A percentile compares a stretch with the other conserved stretches of the same genome.
Conservation (phyloP, 2,888 invertebrate genomes). For the Aleiodes testaceus region DNA sequence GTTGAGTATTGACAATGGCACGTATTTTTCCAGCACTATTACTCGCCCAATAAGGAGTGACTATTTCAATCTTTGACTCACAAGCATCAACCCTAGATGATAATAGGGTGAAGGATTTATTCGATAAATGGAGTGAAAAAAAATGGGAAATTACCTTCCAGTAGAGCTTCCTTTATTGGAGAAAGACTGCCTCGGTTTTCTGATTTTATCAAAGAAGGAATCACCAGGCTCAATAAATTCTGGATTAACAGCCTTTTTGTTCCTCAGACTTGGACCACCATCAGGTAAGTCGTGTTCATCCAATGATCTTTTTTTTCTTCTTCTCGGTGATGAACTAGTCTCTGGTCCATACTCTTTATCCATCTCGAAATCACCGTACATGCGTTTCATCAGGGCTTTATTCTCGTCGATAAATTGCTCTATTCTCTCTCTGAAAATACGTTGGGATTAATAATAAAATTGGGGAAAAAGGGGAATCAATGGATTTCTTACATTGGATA, state of each 20-base stretch:
- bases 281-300: conserved; percentile 62
- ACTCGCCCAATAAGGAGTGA: conserved; percentile 95
- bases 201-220: conserved; percentile 75
- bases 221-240: conserved; percentile 72
- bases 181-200: conserved; percentile 76
- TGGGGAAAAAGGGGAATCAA: background rate
- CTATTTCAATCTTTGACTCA: conserved; percentile 93
- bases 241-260: conserved; percentile 60
- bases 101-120: background rate
- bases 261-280: conserved; percentile 61
- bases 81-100: conserved; percentile 85
- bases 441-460: background rate
- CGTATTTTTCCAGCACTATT: conserved; percentile 93
- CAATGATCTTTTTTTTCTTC: conserved; percentile 54
- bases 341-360: conserved; percentile 76
- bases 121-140: conserved; percentile 6
- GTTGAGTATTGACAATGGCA: conserved; percentile 94
- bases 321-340: conserved; percentile 65
- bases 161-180: conserved; percentile 75
- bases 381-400: conserved; percentile 92
- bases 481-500: conserved; percentile 87
- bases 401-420: conserved; percentile 95
- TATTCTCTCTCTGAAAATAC: conserved; percentile 92
- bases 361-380: conserved; percentile 93
- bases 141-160: conserved; percentile 72